Conservation (phyloP, 2,888 invertebrate genomes). For the Stenoptilia bipunctidactyla region DNA sequence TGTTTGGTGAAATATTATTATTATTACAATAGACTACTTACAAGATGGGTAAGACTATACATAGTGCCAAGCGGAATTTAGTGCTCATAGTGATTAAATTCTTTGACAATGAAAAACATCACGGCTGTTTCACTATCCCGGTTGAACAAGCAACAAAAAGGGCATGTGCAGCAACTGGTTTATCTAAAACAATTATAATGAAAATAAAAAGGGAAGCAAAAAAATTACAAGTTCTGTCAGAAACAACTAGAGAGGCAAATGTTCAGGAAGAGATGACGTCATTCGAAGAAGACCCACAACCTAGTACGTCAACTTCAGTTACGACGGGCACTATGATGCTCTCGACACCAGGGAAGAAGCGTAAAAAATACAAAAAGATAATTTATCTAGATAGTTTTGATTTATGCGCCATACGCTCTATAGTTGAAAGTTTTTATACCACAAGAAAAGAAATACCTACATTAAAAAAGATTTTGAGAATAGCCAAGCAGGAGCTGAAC, state of each 20-base stretch:
- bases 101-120: conserved; percentile 1
- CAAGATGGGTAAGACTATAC: conserved; percentile 3
- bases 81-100: conserved; percentile 3
- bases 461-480: conserved; percentile 16
- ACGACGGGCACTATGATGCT: conserved; percentile 6
- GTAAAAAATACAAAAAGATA: conserved; percentile 10
- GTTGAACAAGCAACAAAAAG: conserved; percentile 4
- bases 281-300: background rate
- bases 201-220: conserved; percentile 4
- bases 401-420: conserved; percentile 14
- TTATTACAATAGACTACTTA: background rate
- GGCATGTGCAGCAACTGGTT: conserved; percentile 5
- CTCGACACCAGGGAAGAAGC: conserved; percentile 17
- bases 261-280: background rate
- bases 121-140: conserved; percentile 1
- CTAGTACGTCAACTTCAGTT: background rate
- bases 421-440: conserved; percentile 14
- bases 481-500: conserved; percentile 14
- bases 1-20: background rate
- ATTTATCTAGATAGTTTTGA: conserved; percentile 13
- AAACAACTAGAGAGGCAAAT: too few relatives aligned
- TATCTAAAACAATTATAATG: conserved; percentile 2
- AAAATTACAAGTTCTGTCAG: background rate
- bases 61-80: conserved; percentile 1
- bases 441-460: conserved; percentile 17